Evolutionary conservation across 2,888 invertebrate species (phyloP).

Genomic region (Latrodectus elegans): DNA sequence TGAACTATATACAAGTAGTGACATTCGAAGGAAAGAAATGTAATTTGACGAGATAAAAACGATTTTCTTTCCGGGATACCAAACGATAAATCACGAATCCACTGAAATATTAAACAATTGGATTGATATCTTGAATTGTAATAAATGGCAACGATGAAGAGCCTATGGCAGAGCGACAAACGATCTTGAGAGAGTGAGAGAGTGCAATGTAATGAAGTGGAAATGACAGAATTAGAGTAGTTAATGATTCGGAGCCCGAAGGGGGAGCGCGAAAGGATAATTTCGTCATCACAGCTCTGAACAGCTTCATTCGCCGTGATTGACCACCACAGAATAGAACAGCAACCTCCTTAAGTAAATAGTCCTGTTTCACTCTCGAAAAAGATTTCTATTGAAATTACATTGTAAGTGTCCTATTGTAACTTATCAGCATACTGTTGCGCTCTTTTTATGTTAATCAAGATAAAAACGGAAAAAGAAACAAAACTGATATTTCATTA

Average conservation of each 20-base stretch:
- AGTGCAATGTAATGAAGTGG: slow-evolving; percentile 25
- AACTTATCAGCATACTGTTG: too few relatives aligned
- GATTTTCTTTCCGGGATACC: background rate
- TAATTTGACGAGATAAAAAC: too few relatives aligned
- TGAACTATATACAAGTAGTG: too few relatives aligned
- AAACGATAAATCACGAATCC: background rate
- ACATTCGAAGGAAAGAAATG: too few relatives aligned
- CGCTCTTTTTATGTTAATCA: too few relatives aligned
- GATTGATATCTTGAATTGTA: slow-evolving; percentile 1
- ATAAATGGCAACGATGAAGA: slow-evolving; percentile 1
- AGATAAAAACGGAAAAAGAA: too few relatives aligned
- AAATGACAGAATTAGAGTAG: slow-evolving; percentile 36
- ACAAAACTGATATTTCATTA: too few relatives aligned
- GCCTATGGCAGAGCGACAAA: slow-evolving; percentile 22
- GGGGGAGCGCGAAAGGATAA: slow-evolving; percentile 3
- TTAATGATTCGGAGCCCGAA: slow-evolving; percentile 20
- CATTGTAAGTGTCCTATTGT: too few relatives aligned
- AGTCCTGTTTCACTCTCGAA: too few relatives aligned
- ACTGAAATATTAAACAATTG: background rate
- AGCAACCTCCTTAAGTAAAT: slow-evolving; percentile 19
- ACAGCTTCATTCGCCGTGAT: slow-evolving; percentile 27
- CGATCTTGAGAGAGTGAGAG: slow-evolving; percentile 1
- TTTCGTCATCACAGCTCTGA: slow-evolving; percentile 27
- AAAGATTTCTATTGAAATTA: too few relatives aligned
- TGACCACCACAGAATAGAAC: slow-evolving; percentile 14